Evolutionary conservation across 1,140 invertebrate species (phyloP).

Genomic region (Scaptomyza pallida): DNA sequence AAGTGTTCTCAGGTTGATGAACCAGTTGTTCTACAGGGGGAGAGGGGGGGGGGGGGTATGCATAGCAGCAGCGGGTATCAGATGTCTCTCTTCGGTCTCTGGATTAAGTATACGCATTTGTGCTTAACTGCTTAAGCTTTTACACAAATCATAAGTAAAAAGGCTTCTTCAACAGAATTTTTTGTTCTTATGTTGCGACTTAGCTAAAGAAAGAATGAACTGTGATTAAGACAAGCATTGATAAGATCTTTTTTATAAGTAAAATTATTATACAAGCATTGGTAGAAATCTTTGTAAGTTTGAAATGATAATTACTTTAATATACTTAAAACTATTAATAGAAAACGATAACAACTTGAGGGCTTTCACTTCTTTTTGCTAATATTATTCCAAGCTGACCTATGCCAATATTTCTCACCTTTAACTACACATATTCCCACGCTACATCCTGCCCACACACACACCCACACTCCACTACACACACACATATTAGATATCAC

Average conservation of each 20-base stretch:
- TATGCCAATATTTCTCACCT: neutral
- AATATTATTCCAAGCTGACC: neutral
- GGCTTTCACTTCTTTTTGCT: too few relatives aligned
- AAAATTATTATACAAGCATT: too few relatives aligned
- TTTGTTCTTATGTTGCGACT: neutral
- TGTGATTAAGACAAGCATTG: too few relatives aligned
- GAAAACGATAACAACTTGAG: too few relatives aligned
- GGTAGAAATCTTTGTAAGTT: too few relatives aligned
- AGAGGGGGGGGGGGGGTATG: neutral
- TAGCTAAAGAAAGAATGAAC: neutral
- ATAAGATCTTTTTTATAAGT: too few relatives aligned
- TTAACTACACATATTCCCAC: conserved; percentile 5
- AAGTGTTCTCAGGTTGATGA: conserved; percentile 61
- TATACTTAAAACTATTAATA: too few relatives aligned
- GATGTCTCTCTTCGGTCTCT: conserved; percentile 16
- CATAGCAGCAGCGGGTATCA: neutral
- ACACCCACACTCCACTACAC: neutral
- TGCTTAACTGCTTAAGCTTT: conserved; percentile 12
- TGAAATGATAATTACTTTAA: too few relatives aligned
- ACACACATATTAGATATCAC: conserved; percentile 39
- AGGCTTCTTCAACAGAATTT: conserved; percentile 22
- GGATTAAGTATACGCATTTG: neutral
- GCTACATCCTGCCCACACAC: neutral
- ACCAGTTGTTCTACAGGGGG: conserved; percentile 28
- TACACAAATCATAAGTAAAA: neutral